These are phyloP conservation scores for Lydus trimaculatus DNA, from an alignment of 2,888 invertebrate genomes.

Conservation along the genomic window DNA sequence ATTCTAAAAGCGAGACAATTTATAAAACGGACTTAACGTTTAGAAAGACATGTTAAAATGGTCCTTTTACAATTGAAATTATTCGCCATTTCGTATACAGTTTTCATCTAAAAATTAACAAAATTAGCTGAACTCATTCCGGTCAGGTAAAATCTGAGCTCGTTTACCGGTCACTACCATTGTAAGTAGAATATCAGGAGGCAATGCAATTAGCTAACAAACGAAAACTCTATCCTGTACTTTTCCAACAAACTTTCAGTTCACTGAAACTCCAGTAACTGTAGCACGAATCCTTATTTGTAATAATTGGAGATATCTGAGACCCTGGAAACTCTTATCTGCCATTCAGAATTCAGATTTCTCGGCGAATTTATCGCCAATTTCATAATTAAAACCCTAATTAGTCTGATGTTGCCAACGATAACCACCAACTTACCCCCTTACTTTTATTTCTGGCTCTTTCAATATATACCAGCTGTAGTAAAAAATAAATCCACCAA, in stretches of 20 bases:
- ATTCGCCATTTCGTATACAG: neutral
- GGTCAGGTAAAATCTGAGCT: conserved; percentile 43
- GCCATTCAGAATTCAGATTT: conserved; percentile 41
- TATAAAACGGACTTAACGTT: no score
- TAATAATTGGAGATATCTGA: conserved; percentile 45
- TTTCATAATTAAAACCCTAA: conserved; percentile 45
- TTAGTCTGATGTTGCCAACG: conserved; percentile 19
- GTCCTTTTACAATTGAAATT: neutral
- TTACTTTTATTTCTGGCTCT: neutral
- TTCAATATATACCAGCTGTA: neutral
- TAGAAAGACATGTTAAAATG: no score
- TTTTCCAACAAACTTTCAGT: conserved; percentile 40
- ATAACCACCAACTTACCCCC: neutral
- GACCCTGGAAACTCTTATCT: conserved; percentile 41
- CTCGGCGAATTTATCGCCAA: conserved; percentile 46
- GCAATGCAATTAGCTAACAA: conserved; percentile 42
- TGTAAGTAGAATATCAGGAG: conserved; percentile 45
- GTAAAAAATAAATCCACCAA: neutral
- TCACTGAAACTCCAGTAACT: conserved; percentile 30
- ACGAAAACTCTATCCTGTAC: conserved; percentile 37
- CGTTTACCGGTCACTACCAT: conserved; percentile 48
- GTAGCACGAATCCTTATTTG: conserved; percentile 42
- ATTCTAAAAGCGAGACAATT: no score
- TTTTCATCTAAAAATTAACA: conserved; percentile 31
- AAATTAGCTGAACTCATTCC: conserved; percentile 41